A percentile compares a stretch with the other conserved stretches of the same genome.
These are phyloP conservation scores for Notarius quadriscutis DNA, from an alignment of 2,113 vertebrate species.

Conservation along the genomic window DNA sequence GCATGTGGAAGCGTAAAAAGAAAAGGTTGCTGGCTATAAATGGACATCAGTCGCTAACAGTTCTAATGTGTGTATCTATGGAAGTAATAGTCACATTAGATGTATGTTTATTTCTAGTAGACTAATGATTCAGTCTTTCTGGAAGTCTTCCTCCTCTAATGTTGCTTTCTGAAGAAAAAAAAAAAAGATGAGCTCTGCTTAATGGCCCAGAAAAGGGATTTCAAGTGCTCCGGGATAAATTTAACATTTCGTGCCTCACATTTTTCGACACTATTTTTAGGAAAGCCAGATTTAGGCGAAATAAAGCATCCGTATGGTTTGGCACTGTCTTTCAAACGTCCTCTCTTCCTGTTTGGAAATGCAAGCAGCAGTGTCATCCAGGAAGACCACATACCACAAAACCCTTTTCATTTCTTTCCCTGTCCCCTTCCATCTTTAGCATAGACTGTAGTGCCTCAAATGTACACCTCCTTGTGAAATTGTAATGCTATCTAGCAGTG, in stretches of 20 bases:
- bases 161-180: conserved; percentile 32
- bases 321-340: conserved; percentile 68
- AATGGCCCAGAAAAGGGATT: conserved; percentile 56
- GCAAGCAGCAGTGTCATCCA: conserved; percentile 60
- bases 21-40: conserved; percentile 25
- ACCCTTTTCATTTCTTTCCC: neutral
- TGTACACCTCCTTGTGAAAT: neutral
- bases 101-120: conserved; percentile 31
- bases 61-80: conserved; percentile 16
- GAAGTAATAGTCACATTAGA: conserved; percentile 39
- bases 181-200: conserved; percentile 34
- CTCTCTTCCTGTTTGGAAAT: conserved; percentile 60
- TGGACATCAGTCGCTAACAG: conserved; percentile 17
- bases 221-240: conserved; percentile 53
- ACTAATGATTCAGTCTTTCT: conserved; percentile 14
- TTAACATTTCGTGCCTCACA: conserved; percentile 45
- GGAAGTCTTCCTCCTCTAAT: conserved; percentile 38
- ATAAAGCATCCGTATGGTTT: conserved; percentile 23
- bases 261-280: conserved; percentile 50
- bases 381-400: conserved; percentile 39
- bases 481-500: neutral
- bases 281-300: conserved; percentile 36
- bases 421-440: neutral
- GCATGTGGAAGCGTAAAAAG: conserved; percentile 14
- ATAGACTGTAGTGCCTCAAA: neutral